These are phyloP conservation scores for Drosophila subsilvestris DNA, from an alignment of 2,888 invertebrate species.

Conservation along the genomic window DNA sequence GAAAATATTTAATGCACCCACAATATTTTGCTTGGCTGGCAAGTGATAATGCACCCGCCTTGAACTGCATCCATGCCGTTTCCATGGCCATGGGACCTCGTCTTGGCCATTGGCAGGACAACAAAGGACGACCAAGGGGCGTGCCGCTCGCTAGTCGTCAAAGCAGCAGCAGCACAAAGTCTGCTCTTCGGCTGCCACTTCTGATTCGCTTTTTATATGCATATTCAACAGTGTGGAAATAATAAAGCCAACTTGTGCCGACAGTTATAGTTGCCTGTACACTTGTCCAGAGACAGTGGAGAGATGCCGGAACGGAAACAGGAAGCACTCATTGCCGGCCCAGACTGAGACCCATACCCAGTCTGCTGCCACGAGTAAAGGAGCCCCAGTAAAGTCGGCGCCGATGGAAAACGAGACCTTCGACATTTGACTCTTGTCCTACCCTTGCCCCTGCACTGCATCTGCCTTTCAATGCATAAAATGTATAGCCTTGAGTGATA, in stretches of 20 bases:
- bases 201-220: constrained; percentile 54
- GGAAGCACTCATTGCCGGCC: constrained; percentile 72
- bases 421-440: constrained; percentile 46
- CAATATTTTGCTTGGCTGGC: constrained; percentile 62
- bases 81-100: neutral
- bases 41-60: constrained; percentile 69
- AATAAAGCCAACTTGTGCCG: constrained; percentile 77
- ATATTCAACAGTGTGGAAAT: constrained; percentile 79
- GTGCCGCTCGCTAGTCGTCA: constrained; percentile 52
- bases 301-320: constrained; percentile 57
- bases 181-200: constrained; percentile 7
- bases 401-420: constrained; percentile 49
- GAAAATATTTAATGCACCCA: constrained; percentile 71
- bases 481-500: constrained; percentile 54
- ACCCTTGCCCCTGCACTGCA: constrained; percentile 3
- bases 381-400: constrained; percentile 18
- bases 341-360: constrained; percentile 17
- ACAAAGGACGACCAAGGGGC: constrained; percentile 39
- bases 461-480: constrained; percentile 39
- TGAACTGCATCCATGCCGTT: neutral
- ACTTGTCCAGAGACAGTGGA: constrained; percentile 67
- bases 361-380: neutral
- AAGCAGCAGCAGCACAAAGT: constrained; percentile 68
- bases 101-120: constrained; percentile 29
- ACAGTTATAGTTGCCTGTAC: constrained; percentile 73